Evolutionary conservation across 2,888 invertebrate species (phyloP), one percentile per base, ranked within the genome.

Genomic region (Gandaritis pyraliata): DNA sequence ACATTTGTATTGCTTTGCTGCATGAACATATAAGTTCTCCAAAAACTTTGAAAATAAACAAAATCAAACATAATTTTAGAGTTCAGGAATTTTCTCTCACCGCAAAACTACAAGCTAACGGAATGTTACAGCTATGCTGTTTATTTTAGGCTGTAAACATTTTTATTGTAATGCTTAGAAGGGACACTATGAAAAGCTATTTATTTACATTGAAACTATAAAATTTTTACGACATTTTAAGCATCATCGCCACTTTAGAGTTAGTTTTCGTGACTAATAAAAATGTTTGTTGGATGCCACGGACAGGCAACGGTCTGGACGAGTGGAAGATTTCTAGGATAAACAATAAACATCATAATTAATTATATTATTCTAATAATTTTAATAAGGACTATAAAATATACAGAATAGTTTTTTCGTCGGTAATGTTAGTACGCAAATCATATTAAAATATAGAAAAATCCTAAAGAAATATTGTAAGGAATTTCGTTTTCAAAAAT

Each of bases 181-280:
- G 82, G 82, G 84, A 83, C 23, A 23, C 81, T 76, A 74, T 77
- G 84, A 80, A 88, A 86, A 85, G 80, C 85, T 88, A 90, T 90
- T 90, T 90, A 88, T 90, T 90, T 87, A 83, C 83, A 81, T 87
- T 82, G 72, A 72, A 79, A 80, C 83, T 77, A 81, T 90, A 85
- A 89, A 88, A 80, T 46, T 73, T 90, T 90, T 85, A 91, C 85
- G 87, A 79, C 82, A 77, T 76, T 87, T 90, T 88, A 89, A 91
- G 90, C 82, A 86, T 82, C 83, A 80, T 78, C 78, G 77, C 77
- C 82, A 84, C 82, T 85, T 80, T 77, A 76, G 75, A 78, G 65
- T 68, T 71, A 71, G 70, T 66, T 69, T 73, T 72, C 64, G 68
- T 69, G 68, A 66, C 66, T 61, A 57, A 57, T 70, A 64, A 63